Percentiles rank a stretch among this genome's conserved stretches.
Evolutionary conservation across 1,140 invertebrate species (phyloP).

Genomic region (Drosophila equinoxialis): DNA sequence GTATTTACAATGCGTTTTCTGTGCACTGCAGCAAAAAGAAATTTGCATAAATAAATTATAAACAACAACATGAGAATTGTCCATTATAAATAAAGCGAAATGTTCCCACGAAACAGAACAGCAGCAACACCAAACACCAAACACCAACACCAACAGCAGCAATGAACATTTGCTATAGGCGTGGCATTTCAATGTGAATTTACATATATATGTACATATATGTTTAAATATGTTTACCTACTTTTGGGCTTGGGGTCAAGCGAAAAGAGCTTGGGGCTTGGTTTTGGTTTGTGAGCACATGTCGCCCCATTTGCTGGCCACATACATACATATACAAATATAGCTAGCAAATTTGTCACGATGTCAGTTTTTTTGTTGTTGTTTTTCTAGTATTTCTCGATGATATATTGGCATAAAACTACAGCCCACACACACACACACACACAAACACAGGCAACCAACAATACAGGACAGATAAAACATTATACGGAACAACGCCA

Average conservation of each 20-base stretch:
- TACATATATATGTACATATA: slow-evolving; percentile 31
- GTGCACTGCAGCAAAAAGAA: slow-evolving; percentile 28
- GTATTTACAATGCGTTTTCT: slow-evolving; percentile 51
- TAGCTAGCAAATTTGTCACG: slow-evolving; percentile 65
- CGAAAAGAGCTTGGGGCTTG: neutral
- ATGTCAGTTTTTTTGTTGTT: slow-evolving; percentile 59
- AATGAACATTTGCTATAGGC: slow-evolving; percentile 23
- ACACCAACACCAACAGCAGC: neutral
- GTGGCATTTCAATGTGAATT: slow-evolving; percentile 43
- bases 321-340: slow-evolving; percentile 24
- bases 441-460: slow-evolving; percentile 7
- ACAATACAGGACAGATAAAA: slow-evolving; percentile 55
- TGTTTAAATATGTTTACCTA: slow-evolving; percentile 64
- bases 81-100: slow-evolving; percentile 62
- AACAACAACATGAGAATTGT: slow-evolving; percentile 68
- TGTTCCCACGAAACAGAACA: slow-evolving; percentile 24
- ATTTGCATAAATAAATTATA: slow-evolving; percentile 80
- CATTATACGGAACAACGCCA: slow-evolving; percentile 25
- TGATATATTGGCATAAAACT: slow-evolving; percentile 59
- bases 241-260: slow-evolving; percentile 33
- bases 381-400: slow-evolving; percentile 36
- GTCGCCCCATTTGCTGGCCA: slow-evolving; percentile 36
- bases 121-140: neutral
- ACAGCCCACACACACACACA: slow-evolving; percentile 10
- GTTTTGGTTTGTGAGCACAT: slow-evolving; percentile 20